Evolutionary conservation across 2,888 invertebrate genomes (phyloP).

Genomic region (Xanthia icteritia): DNA sequence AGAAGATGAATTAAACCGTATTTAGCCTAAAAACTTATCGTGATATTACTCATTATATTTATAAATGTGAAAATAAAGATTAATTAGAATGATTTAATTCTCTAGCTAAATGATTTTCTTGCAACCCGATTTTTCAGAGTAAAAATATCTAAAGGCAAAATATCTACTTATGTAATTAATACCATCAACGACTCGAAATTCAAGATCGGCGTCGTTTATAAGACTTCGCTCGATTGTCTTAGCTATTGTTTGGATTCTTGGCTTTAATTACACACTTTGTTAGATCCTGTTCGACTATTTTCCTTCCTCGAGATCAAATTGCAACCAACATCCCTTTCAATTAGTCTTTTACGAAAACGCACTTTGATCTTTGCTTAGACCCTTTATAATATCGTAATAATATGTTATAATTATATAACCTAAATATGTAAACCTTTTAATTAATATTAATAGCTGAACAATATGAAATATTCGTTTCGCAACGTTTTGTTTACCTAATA

Average conservation of each 20-base stretch:
- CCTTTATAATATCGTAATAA: slow-evolving; percentile 33
- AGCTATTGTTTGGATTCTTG: slow-evolving; percentile 72
- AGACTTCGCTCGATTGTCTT: slow-evolving; percentile 73
- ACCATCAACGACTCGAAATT: slow-evolving; percentile 69
- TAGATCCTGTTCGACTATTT: slow-evolving; percentile 58
- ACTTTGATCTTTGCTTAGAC: slow-evolving; percentile 57
- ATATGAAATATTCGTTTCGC: neutral
- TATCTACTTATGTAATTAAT: slow-evolving; percentile 61
- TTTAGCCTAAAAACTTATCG: neutral
- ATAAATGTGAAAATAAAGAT: neutral
- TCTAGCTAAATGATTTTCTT: neutral
- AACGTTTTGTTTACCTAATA: neutral
- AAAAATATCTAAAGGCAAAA: slow-evolving; percentile 33
- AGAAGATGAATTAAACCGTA: neutral
- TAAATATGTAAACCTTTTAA: slow-evolving; percentile 3
- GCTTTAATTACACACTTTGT: slow-evolving; percentile 73
- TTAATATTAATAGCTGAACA: slow-evolving; percentile 10
- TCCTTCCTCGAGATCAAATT: slow-evolving; percentile 54
- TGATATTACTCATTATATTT: neutral
- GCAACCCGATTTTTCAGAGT: neutral
- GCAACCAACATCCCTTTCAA: slow-evolving; percentile 53
- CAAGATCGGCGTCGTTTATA: slow-evolving; percentile 70
- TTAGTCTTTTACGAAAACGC: slow-evolving; percentile 52
- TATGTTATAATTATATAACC: neutral
- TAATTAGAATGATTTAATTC: neutral